Base-by-base conservation (phyloP, 2,888 invertebrate genomes). In the Uropetala carovei region DNA sequence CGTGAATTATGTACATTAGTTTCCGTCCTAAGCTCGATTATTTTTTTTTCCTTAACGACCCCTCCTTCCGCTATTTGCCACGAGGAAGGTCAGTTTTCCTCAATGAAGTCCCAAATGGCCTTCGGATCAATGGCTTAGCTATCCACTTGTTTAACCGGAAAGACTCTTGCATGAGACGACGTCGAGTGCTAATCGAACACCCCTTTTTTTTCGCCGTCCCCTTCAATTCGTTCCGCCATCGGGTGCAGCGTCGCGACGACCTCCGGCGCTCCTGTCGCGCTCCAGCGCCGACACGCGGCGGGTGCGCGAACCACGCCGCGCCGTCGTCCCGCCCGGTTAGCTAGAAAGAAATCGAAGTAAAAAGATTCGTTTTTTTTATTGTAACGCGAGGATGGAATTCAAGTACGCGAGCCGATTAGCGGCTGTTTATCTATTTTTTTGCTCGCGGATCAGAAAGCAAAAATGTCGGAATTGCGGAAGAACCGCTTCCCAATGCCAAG, bases 191-290 rank as follows among this genome's bases (percentile, higher is more conserved):
- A 75, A 75, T 75, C 75, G 75, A 75, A 75, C 75, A 22, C 75
- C 75, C 75, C 27, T 75, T 75, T 64, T 75, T 64, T 75, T 22
- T 22, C 75, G 27, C 22, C 75, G 43, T n/a, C n/a, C n/a, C n/a
- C 22, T 27, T 75, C 27, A 13, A 27, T 75, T 11, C 27, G 75
- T 22, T 68, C n/a, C 60, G 27, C 30, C 86, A 60, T 60, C 86
- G 59, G 86, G 60, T 60, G 59, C 86, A 30, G 86, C 86, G 86
- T 86, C 86, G 86, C 86, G 86, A 86, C 86, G 86, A 58, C 86
- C 60, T 59, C 14, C 59, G 30, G 30, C 86, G 16, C 60, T 27
- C 59, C 9, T 5, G 68, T 68, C 60, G 86, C 59, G 22, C 13
- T 0, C 16, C n/a, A 58, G 89, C 89, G 89, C 89, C 89, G 64